Evolutionary conservation across 2,797 vertebrate species (phyloP).

Genomic region (Tragelaphus oryx): DNA sequence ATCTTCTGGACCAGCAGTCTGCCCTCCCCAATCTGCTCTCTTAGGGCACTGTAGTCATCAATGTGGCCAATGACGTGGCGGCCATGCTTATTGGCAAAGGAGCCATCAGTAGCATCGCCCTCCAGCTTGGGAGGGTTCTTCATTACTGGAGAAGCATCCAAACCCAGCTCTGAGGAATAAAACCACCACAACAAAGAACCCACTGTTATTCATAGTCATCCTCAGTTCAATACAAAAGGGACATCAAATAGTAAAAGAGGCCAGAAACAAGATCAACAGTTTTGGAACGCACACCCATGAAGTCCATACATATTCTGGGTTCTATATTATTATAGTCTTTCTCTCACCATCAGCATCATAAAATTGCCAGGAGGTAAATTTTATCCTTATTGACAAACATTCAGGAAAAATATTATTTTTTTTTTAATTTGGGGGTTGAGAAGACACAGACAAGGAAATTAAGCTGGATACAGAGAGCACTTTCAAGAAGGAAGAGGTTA

Average conservation of each 20-base stretch:
- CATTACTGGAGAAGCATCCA: neutral
- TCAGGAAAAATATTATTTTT: neutral
- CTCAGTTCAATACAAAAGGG: neutral
- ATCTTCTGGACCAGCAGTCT: constrained; percentile 81
- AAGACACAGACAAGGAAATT: neutral
- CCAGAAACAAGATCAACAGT: neutral
- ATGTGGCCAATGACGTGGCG: constrained; percentile 80
- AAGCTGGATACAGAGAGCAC: neutral
- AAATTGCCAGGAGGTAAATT: neutral
- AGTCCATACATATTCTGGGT: neutral
- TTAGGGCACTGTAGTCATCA: constrained; percentile 85
- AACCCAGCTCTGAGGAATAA: constrained; percentile 51
- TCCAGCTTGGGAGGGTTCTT: constrained; percentile 76
- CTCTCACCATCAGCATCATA: neutral
- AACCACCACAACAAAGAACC: neutral
- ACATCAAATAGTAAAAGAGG: neutral
- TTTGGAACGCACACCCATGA: neutral
- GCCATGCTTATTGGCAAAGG: constrained; percentile 76
- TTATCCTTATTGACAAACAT: neutral
- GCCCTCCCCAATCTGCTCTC: constrained; percentile 87
- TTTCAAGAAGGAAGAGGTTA: neutral
- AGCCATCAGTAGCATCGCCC: constrained; percentile 58
- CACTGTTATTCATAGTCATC: neutral
- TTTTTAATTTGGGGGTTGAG: neutral
- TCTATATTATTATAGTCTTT: neutral